Base-by-base conservation (phyloP, 2,113 vertebrate genomes). In the Octodon degus region DNA sequence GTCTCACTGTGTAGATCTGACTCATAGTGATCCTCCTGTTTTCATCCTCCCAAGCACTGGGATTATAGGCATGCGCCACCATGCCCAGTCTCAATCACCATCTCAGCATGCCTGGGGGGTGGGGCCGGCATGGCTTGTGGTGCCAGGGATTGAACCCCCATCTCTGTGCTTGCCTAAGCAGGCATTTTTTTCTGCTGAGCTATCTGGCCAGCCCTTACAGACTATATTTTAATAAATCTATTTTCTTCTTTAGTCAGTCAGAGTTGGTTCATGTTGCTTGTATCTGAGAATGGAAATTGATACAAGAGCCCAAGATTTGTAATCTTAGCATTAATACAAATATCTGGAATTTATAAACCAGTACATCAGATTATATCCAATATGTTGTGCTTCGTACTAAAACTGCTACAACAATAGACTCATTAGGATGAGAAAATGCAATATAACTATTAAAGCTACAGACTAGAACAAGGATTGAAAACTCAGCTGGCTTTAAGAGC, bases 201-300 rank as follows among this genome's bases (percentile, higher is more conserved):
- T 55, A 55, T 14, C 53, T 55, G 53, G 53, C 53, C 13, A 55
- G 53, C 53, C 53, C 53, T 55, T 55, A 68, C 30, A 34, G 30
- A 72, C n/a, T 20, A 47, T 70, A 34, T 90, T 40, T 89, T 55
- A 86, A 70, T 72, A 62, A 77, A 79, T 88, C 43, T 1, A 34
- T 70, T 83, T 93, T 83, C 53, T 90, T 32, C 62, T 92, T 89
- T 92, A 86, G 65, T 72, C 76, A 77, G 22, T 40, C 16, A 53
- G 10, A n/a, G n/a, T 84, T 87, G 1, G 24, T 83, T 90, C 55
- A 62, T 65, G 22, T 62, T 85, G 30, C 30, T 90, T 84, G 43
- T 11, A 90, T 84, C 58, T 96, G 43, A 88, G 53, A 94, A 79
- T 34, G 40, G 8, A 63, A 55, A 86, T 70, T 43, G 72, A 89